A percentile compares a stretch with the other conserved stretches of the same genome.
These are phyloP conservation scores for Ostrea edulis DNA, from an alignment of 1,140 invertebrate genomes.

Conservation along the genomic window DNA sequence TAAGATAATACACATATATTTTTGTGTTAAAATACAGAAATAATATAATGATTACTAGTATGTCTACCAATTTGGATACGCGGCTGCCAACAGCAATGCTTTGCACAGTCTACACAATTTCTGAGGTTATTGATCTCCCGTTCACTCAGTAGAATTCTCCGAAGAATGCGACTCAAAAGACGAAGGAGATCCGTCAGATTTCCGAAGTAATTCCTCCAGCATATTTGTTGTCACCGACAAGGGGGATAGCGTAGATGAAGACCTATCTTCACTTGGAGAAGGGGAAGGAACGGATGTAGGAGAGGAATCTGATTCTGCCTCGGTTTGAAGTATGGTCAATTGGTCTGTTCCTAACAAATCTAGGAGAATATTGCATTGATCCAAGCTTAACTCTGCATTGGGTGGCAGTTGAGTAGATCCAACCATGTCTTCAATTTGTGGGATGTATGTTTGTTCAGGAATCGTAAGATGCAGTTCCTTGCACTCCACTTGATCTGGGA, in stretches of 20 bases:
- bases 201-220: background rate
- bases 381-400: background rate
- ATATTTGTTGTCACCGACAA: background rate
- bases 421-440: too few species aligned
- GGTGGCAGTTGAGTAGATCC: background rate
- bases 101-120: too few species aligned
- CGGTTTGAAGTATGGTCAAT: background rate
- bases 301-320: background rate
- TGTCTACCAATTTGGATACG: too few species aligned
- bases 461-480: background rate
- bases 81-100: too few species aligned
- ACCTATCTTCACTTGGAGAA: background rate
- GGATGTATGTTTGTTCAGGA: background rate
- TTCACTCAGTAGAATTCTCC: background rate
- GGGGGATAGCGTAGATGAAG: background rate
- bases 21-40: too few species aligned
- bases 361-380: conserved; percentile 9
- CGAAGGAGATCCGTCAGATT: background rate
- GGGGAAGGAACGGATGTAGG: background rate
- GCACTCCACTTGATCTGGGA: background rate
- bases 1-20: too few species aligned
- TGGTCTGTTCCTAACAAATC: conserved; percentile 13
- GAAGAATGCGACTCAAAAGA: background rate
- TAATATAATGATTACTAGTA: too few species aligned
- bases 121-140: too few species aligned